A percentile compares a stretch with the other conserved stretches of the same genome.
phyloP scores from a whole-genome alignment of 2,888 invertebrate genomes.

The Hyles lineata region DNA sequence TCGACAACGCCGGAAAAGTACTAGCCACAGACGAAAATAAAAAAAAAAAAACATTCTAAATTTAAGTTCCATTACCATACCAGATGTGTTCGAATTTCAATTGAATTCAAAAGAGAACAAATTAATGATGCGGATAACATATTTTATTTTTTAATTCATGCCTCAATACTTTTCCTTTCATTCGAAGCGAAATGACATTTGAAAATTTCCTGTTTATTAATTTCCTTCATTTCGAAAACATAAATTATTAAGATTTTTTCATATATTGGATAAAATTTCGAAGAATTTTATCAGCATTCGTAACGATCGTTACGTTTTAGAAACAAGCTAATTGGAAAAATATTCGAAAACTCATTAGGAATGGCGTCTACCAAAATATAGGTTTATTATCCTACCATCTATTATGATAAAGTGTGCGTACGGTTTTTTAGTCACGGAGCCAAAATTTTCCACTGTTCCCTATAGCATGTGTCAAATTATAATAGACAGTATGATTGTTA shows the following conservation, averaged over 20 bases:
- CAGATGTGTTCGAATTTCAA: slow-evolving; percentile 6
- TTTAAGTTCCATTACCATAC: slow-evolving; percentile 1
- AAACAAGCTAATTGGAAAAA: slow-evolving; percentile 17
- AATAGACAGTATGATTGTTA: slow-evolving; percentile 19
- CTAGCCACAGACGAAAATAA: slow-evolving; percentile 15
- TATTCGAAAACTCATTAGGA: slow-evolving; percentile 23
- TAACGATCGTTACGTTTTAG: slow-evolving; percentile 15
- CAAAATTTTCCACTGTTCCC: slow-evolving; percentile 32
- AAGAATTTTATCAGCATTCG: not conserved
- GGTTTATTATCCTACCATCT: slow-evolving; percentile 21
- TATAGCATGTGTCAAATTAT: slow-evolving; percentile 34
- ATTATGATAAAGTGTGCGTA: slow-evolving; percentile 20
- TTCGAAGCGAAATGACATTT: not conserved
- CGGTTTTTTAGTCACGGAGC: slow-evolving; percentile 7
- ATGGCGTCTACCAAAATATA: slow-evolving; percentile 24
- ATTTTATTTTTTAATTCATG: no score
- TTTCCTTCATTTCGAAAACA: not conserved
- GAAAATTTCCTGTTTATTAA: not conserved
- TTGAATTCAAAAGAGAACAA: not conserved
- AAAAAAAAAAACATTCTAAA: slow-evolving; percentile 20
- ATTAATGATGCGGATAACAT: no score
- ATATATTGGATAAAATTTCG: not conserved
- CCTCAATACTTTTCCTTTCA: no score
- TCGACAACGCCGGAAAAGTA: slow-evolving; percentile 18
- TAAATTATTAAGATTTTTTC: not conserved